Percentiles rank a stretch among this genome's conserved stretches.
Evolutionary conservation across 2,797 vertebrate genomes (phyloP).

Genomic region (Chloroceryle amazona): DNA sequence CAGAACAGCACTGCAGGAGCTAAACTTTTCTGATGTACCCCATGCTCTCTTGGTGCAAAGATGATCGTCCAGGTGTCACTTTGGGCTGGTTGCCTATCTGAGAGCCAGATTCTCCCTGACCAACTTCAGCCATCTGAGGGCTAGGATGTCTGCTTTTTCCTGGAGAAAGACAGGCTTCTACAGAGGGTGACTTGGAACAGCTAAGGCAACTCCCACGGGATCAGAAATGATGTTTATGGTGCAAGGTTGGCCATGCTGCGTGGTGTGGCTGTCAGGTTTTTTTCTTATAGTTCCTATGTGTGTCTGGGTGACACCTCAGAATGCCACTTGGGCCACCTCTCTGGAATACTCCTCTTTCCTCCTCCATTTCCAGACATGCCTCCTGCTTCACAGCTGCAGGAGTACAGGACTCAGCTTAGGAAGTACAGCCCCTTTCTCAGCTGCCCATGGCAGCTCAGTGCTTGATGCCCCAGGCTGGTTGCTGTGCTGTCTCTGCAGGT

Average conservation of each 20-base stretch:
- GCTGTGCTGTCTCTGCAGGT: not conserved
- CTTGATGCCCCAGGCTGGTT: not conserved
- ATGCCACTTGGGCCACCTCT: not conserved
- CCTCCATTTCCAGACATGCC: not conserved
- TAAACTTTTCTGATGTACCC: not conserved
- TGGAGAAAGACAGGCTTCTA: not conserved
- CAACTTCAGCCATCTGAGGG: not conserved
- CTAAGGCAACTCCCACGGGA: not conserved
- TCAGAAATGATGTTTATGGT: not conserved
- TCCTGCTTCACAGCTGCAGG: not conserved
- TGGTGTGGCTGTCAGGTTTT: not conserved
- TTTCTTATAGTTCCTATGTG: not conserved
- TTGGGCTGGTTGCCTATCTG: not conserved
- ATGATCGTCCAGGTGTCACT: not conserved
- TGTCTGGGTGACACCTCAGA: not conserved
- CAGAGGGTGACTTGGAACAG: not conserved
- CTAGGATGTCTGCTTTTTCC: not conserved
- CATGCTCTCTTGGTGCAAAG: not conserved
- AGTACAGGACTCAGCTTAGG: not conserved
- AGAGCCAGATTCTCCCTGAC: not conserved
- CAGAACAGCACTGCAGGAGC: not conserved
- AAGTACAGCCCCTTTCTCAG: not conserved
- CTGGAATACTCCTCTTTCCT: not conserved
- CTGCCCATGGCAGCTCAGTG: not conserved
- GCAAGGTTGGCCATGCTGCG: not conserved